Evolutionary conservation across 2,113 vertebrate species (phyloP).

Genomic region (Lontra canadensis): DNA sequence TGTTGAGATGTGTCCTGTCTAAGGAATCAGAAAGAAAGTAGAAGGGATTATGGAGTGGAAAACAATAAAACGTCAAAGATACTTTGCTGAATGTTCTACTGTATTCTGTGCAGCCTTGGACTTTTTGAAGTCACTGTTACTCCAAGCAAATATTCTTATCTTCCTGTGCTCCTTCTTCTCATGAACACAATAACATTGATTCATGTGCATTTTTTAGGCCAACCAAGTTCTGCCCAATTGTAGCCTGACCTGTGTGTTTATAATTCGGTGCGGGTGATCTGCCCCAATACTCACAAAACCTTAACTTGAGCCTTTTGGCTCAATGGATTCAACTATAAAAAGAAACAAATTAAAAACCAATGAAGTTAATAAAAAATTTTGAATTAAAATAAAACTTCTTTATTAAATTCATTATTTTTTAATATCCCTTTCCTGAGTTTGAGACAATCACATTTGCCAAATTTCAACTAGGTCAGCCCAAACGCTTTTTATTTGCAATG

Average conservation of each 20-base stretch:
- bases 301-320: neutral
- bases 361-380: conserved; percentile 13
- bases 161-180: neutral
- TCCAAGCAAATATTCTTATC: neutral
- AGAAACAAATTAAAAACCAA: neutral
- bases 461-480: conserved; percentile 32
- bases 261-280: neutral
- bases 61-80: neutral
- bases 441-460: neutral
- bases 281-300: neutral
- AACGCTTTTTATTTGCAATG: neutral
- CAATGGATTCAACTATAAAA: conserved; percentile 16
- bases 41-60: neutral
- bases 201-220: neutral
- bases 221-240: neutral
- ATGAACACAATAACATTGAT: too few species aligned
- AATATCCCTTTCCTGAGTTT: neutral
- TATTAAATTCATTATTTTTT: conserved; percentile 56
- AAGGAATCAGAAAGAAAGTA: neutral
- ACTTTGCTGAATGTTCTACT: neutral
- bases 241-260: neutral
- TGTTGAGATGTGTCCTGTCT: neutral
- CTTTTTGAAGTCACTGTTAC: neutral
- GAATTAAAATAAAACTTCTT: conserved; percentile 49
- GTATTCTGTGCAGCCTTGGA: neutral